Evolutionary conservation across 2,797 vertebrate species (phyloP).

Genomic region (Zonotrichia albicollis): DNA sequence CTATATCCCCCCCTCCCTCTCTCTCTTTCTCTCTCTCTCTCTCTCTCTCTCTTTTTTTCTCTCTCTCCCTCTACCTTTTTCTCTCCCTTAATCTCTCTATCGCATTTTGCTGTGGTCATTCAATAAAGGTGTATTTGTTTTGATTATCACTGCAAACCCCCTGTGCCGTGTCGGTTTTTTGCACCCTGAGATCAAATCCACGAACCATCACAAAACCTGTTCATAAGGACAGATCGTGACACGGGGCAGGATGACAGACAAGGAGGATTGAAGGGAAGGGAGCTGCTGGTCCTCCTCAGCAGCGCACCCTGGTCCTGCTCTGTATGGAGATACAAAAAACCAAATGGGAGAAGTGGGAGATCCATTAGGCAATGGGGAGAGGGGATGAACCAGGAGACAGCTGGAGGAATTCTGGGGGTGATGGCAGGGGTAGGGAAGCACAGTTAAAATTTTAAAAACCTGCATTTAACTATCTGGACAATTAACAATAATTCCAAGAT

Average conservation of each 20-base stretch:
- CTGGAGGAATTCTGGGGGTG: background rate
- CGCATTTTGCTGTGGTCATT: too few relatives aligned
- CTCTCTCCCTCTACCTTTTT: too few relatives aligned
- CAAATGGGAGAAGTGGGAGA: background rate
- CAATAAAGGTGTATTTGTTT: too few relatives aligned
- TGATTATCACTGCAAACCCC: too few relatives aligned
- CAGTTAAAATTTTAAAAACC: background rate
- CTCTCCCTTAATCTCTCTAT: too few relatives aligned
- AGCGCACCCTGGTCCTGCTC: background rate
- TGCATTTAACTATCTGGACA: background rate
- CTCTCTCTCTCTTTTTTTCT: too few relatives aligned
- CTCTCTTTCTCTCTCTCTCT: too few relatives aligned
- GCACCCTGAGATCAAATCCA: too few relatives aligned
- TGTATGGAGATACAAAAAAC: accelerated
- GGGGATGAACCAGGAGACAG: background rate
- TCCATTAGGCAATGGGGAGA: background rate
- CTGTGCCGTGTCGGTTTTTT: too few relatives aligned
- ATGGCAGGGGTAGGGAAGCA: background rate
- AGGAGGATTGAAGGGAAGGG: background rate
- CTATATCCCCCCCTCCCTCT: too few relatives aligned
- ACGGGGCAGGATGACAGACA: background rate
- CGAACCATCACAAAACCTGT: too few relatives aligned
- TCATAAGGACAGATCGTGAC: too few relatives aligned
- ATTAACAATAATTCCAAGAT: background rate
- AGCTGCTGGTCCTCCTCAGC: background rate